phyloP scores from a whole-genome alignment of 2,113 vertebrate species.

The Patagioenas fasciata region DNA sequence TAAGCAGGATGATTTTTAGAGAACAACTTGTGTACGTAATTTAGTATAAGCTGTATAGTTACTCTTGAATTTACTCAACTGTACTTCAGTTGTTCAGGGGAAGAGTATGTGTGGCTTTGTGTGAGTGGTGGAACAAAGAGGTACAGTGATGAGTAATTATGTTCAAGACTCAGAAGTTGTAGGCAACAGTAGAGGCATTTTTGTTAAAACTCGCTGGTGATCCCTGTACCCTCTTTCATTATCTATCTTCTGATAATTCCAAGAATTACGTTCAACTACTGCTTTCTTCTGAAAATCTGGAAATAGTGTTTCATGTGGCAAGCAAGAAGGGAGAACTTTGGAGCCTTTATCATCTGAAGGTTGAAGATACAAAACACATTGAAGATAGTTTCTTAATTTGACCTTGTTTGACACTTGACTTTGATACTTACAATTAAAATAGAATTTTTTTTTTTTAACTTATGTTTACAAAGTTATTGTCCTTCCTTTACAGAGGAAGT shows the following conservation, averaged over 20 bases:
- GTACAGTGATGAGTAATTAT: not conserved
- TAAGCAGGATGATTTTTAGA: not conserved
- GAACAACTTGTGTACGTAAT: not conserved
- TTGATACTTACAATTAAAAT: not conserved
- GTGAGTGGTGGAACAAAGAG: not conserved
- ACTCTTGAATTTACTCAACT: not conserved
- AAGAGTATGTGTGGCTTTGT: not conserved
- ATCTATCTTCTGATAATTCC: not conserved
- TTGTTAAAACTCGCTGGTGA: not conserved
- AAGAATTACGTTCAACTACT: not conserved
- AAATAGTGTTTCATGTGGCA: not conserved
- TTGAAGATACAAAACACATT: not conserved
- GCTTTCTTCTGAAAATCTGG: not conserved
- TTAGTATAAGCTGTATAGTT: not conserved
- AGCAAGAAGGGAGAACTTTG: not conserved
- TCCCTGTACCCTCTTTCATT: not conserved
- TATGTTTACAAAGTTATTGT: not conserved
- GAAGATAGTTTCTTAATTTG: not conserved
- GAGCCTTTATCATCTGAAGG: not conserved
- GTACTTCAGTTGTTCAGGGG: not conserved
- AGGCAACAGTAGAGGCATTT: not conserved
- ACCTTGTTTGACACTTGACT: not conserved
- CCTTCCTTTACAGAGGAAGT: not conserved
- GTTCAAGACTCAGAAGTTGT: not conserved
- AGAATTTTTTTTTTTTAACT: not conserved